These are phyloP conservation scores for Acyrthosiphon pisum DNA, from an alignment of 1,140 invertebrate species.

Conservation along the genomic window DNA sequence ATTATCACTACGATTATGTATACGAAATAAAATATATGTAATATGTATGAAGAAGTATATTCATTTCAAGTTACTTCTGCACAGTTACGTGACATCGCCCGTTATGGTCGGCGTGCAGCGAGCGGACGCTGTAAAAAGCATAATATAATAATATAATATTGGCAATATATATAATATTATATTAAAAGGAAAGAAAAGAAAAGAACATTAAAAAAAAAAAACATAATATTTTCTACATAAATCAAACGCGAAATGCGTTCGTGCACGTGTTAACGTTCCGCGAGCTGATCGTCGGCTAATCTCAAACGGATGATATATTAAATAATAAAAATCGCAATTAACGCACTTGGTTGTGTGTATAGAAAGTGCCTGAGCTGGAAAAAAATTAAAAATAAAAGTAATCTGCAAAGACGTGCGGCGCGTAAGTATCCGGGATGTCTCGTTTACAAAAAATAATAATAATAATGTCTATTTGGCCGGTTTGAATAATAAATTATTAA, in stretches of 20 bases:
- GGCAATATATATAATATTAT: not conserved
- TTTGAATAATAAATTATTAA: not conserved
- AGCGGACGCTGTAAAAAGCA: not conserved
- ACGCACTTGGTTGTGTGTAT: not conserved
- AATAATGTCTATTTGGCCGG: not conserved
- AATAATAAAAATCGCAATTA: conserved; percentile 4
- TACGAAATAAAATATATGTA: not conserved
- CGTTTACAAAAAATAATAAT: not conserved
- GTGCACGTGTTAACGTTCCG: not conserved
- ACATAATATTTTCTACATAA: not conserved
- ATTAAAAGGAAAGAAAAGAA: not conserved
- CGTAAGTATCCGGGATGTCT: not conserved
- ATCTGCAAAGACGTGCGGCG: not conserved
- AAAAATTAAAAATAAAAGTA: not conserved
- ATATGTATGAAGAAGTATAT: not conserved
- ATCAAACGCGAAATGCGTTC: not conserved
- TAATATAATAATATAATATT: not conserved
- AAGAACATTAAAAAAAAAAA: too few relatives aligned
- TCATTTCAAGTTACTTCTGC: not conserved
- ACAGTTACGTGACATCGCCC: not conserved
- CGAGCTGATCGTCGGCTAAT: not conserved
- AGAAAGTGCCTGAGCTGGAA: not conserved
- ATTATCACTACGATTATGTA: not conserved
- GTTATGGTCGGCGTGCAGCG: not conserved
- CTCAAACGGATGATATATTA: not conserved